Conservation (phyloP, 2,888 invertebrate genomes). For the Caradrina kadenii region DNA sequence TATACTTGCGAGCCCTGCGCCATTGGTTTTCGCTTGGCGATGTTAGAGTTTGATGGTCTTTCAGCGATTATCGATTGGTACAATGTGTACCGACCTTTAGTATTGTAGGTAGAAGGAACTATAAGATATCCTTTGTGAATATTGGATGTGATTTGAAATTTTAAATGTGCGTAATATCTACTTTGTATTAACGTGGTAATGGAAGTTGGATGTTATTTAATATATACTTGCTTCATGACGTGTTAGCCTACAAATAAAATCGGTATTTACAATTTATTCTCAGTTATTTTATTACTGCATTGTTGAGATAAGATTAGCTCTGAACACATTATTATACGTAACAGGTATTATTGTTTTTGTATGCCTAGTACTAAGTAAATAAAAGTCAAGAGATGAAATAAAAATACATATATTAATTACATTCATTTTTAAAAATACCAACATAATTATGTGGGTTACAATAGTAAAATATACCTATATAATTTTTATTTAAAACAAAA, state of each 20-base stretch:
- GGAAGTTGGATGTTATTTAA: slow-evolving; percentile 60
- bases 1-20: background rate
- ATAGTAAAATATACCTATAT: slow-evolving; percentile 91
- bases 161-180: slow-evolving; percentile 55
- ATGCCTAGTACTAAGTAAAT: slow-evolving; percentile 57
- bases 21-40: background rate
- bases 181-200: slow-evolving; percentile 59
- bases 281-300: slow-evolving; percentile 21
- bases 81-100: slow-evolving; percentile 31
- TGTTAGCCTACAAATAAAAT: slow-evolving; percentile 63
- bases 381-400: slow-evolving; percentile 86
- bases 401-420: slow-evolving; percentile 91
- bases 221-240: slow-evolving; percentile 64
- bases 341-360: background rate
- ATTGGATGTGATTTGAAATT: slow-evolving; percentile 59
- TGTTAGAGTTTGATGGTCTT: background rate
- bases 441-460: slow-evolving; percentile 90
- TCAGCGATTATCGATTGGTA: background rate
- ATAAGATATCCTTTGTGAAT: slow-evolving; percentile 34
- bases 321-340: background rate
- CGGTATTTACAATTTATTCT: slow-evolving; percentile 55
- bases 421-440: slow-evolving; percentile 89
- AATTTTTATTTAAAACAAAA: slow-evolving; percentile 89
- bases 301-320: background rate
- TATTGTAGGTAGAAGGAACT: slow-evolving; percentile 27